phyloP scores from a whole-genome alignment of 2,888 invertebrate genomes.

The Phyto melanocephala region DNA sequence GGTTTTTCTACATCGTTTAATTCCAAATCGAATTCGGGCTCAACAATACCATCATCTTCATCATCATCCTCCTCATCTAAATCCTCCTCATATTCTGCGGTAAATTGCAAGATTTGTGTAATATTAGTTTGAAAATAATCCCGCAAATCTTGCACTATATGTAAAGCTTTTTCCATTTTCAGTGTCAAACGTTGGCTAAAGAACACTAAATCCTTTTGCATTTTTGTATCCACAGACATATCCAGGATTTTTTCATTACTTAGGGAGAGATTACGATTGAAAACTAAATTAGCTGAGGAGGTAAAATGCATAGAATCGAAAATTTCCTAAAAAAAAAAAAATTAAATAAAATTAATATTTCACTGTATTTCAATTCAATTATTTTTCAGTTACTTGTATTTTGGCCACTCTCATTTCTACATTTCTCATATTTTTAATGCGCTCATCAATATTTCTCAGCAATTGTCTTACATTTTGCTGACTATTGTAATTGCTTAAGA shows the following conservation, averaged over 20 bases:
- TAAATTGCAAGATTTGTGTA: slow-evolving; percentile 68
- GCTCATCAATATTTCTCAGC: slow-evolving; percentile 73
- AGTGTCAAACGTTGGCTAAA: slow-evolving; percentile 73
- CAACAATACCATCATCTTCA: slow-evolving; percentile 42
- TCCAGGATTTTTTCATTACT: slow-evolving; percentile 38
- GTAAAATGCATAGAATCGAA: slow-evolving; percentile 77
- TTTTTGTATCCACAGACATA: slow-evolving; percentile 47
- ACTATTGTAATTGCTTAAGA: slow-evolving; percentile 71
- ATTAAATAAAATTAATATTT: not conserved
- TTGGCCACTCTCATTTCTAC: slow-evolving; percentile 76
- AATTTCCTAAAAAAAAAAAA: slow-evolving; percentile 71
- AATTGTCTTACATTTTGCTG: slow-evolving; percentile 74
- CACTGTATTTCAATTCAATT: not conserved
- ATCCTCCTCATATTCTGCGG: slow-evolving; percentile 64
- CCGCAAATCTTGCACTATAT: slow-evolving; percentile 73
- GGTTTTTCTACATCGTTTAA: slow-evolving; percentile 70
- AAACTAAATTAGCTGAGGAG: slow-evolving; percentile 50
- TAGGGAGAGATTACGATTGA: slow-evolving; percentile 40
- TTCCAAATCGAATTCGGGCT: slow-evolving; percentile 71
- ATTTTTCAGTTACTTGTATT: slow-evolving; percentile 75
- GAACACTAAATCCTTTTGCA: slow-evolving; percentile 69
- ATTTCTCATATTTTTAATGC: slow-evolving; percentile 75
- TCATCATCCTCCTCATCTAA: slow-evolving; percentile 51
- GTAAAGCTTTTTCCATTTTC: slow-evolving; percentile 74
- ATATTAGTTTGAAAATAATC: slow-evolving; percentile 74